These are phyloP conservation scores for Poliocrania exsul DNA, from an alignment of 2,797 vertebrate species.

Conservation along the genomic window DNA sequence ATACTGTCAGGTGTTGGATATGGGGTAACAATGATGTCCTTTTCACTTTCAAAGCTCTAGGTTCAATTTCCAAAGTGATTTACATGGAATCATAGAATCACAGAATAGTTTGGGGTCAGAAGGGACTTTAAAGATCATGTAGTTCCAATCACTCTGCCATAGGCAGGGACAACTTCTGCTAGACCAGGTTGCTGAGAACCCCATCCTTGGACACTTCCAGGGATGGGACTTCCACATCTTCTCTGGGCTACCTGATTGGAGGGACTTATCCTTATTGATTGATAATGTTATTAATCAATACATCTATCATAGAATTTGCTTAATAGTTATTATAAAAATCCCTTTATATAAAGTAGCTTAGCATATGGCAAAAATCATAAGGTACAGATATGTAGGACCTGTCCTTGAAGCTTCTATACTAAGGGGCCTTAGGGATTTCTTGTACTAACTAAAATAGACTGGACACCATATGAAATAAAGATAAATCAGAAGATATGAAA, in stretches of 20 bases:
- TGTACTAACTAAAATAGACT: too few species aligned
- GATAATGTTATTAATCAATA: too few species aligned
- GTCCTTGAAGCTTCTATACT: too few species aligned
- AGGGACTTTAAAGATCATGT: neutral
- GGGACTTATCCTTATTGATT: too few species aligned
- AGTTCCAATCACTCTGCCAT: accelerated
- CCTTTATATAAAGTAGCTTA: too few species aligned
- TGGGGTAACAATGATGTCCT: neutral
- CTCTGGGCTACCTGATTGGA: neutral
- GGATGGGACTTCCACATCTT: neutral
- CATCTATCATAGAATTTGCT: too few species aligned
- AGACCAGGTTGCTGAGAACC: accelerated
- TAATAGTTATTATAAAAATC: too few species aligned
- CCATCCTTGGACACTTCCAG: accelerated
- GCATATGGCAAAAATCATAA: too few species aligned
- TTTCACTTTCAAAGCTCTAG: neutral
- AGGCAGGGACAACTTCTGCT: neutral
- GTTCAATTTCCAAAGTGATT: neutral
- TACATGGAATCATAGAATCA: neutral
- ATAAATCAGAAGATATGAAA: too few species aligned
- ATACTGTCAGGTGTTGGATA: neutral
- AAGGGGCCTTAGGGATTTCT: too few species aligned
- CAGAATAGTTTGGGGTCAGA: neutral
- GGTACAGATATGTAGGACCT: too few species aligned
- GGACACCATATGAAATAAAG: too few species aligned